phyloP scores from a whole-genome alignment of 2,113 vertebrate genomes.

The Brachyhypopomus occidentalis region DNA sequence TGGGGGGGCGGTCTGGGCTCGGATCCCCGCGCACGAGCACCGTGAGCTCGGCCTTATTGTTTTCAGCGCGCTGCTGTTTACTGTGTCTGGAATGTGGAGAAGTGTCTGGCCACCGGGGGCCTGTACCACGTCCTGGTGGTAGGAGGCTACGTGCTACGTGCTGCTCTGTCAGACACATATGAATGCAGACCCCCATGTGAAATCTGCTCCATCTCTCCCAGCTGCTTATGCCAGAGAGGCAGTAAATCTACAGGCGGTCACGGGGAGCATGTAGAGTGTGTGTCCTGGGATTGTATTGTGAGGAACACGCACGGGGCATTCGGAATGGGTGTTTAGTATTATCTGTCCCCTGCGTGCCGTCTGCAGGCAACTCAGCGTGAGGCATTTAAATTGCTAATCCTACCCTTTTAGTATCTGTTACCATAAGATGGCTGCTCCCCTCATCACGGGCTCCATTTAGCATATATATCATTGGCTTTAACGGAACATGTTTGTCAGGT shows the following conservation, averaged over 20 bases:
- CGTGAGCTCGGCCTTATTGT: neutral
- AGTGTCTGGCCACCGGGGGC: conserved; percentile 12
- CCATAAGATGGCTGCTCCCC: conserved; percentile 53
- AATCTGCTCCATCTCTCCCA: conserved; percentile 20
- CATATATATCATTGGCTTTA: conserved; percentile 64
- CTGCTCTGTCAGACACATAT: conserved; percentile 24
- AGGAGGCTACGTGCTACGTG: conserved; percentile 9
- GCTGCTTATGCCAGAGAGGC: conserved; percentile 29
- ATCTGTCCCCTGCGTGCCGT: conserved; percentile 61
- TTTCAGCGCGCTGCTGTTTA: neutral
- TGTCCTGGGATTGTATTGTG: conserved; percentile 45
- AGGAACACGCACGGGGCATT: conserved; percentile 32
- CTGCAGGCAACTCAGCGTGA: conserved; percentile 55
- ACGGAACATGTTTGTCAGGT: conserved; percentile 52
- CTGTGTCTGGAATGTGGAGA: conserved; percentile 3
- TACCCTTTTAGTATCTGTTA: conserved; percentile 60
- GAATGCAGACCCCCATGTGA: conserved; percentile 13
- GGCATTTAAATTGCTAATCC: conserved; percentile 69
- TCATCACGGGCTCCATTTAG: conserved; percentile 56
- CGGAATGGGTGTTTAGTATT: conserved; percentile 56
- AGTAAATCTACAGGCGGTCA: conserved; percentile 19
- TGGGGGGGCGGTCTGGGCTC: neutral
- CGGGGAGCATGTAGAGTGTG: conserved; percentile 37
- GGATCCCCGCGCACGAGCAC: neutral
- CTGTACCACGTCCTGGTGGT: neutral